Percentiles rank a stretch among this genome's conserved stretches.
Conservation (phyloP, 2,888 invertebrate species). For the Trimorus sp. region DNA sequence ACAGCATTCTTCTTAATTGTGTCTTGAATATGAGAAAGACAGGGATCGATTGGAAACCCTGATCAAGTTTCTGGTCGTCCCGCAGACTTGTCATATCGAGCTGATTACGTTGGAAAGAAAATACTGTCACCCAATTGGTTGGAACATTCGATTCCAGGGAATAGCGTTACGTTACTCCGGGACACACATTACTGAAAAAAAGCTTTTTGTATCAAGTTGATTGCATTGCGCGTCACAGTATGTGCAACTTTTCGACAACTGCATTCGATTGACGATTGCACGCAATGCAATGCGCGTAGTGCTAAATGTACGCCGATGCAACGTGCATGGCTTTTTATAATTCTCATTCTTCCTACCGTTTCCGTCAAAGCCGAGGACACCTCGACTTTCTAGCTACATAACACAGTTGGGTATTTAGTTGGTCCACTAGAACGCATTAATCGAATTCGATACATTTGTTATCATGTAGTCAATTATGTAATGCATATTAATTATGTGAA, state of each 20-base stretch:
- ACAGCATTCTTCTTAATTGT: no score
- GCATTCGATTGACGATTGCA: background rate
- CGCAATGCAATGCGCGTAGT: no score
- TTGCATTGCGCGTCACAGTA: slow-evolving; percentile 5
- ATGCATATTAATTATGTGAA: slow-evolving; percentile 16
- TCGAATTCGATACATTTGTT: slow-evolving; percentile 18
- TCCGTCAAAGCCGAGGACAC: no score
- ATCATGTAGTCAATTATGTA: slow-evolving; percentile 33
- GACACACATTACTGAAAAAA: background rate
- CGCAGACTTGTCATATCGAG: slow-evolving; percentile 34
- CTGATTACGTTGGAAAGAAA: no score
- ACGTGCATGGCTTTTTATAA: slow-evolving; percentile 1
- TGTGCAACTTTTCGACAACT: background rate
- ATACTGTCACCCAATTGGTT: no score
- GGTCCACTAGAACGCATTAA: slow-evolving; percentile 70
- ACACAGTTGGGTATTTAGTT: slow-evolving; percentile 79
- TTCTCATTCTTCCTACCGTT: no score
- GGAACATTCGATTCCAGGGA: no score
- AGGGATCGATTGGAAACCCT: slow-evolving; percentile 70
- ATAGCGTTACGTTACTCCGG: no score
- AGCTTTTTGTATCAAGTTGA: slow-evolving; percentile 59
- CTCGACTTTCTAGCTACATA: background rate
- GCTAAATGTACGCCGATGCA: background rate
- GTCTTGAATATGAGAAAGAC: slow-evolving; percentile 16
- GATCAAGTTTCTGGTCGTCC: slow-evolving; percentile 77